phyloP scores from a whole-genome alignment of 1,140 invertebrate genomes.

The Drosophila simulans region DNA sequence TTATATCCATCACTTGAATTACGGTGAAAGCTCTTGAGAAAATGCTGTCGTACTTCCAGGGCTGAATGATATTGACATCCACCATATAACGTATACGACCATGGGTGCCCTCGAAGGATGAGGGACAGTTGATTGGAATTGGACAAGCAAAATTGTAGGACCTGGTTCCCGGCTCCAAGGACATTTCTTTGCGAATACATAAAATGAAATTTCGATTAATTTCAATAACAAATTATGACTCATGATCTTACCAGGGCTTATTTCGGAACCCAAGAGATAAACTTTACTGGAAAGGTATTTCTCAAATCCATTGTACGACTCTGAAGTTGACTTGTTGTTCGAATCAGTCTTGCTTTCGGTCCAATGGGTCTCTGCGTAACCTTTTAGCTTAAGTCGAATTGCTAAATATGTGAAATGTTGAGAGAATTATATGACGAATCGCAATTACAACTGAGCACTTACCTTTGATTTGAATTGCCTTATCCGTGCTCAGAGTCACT shows the following conservation, averaged over 20 bases:
- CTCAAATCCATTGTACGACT: constrained; percentile 60
- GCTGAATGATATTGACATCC: constrained; percentile 88
- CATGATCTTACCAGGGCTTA: constrained; percentile 27
- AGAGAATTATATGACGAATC: no score
- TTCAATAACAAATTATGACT: neutral
- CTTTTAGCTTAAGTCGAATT: constrained; percentile 62
- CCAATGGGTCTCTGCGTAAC: constrained; percentile 66
- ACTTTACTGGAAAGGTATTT: constrained; percentile 71
- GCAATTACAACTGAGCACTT: neutral
- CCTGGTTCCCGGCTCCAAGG: constrained; percentile 84
- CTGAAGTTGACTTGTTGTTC: constrained; percentile 28
- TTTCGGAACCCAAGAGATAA: constrained; percentile 51
- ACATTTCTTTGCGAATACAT: constrained; percentile 18
- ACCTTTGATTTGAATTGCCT: constrained; percentile 84
- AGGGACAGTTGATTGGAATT: constrained; percentile 87
- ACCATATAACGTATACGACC: constrained; percentile 89
- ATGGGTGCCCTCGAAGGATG: constrained; percentile 90
- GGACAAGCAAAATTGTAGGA: constrained; percentile 86
- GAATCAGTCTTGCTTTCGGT: constrained; percentile 34
- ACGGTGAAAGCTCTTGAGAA: constrained; percentile 90
- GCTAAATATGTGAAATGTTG: constrained; percentile 19
- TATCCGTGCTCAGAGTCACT: constrained; percentile 84
- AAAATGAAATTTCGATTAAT: neutral
- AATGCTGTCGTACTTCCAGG: constrained; percentile 91
- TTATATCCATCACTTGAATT: constrained; percentile 89